Evolutionary conservation across 2,113 vertebrate species (phyloP), one percentile per base, ranked within the genome.

Genomic region (Heterotis niloticus): DNA sequence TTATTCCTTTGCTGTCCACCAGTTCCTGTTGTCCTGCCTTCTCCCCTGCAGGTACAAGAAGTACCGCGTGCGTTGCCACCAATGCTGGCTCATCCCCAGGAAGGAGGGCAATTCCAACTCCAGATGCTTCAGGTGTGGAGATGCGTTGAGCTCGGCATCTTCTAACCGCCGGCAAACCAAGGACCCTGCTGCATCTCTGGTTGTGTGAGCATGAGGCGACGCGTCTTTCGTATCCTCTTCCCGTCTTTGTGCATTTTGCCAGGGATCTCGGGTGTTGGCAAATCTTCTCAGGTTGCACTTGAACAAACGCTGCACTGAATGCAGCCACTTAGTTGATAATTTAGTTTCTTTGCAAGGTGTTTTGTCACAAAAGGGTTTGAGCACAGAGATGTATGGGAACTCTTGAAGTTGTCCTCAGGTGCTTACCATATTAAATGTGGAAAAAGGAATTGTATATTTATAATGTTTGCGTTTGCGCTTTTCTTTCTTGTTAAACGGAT

Each of bases 41-140:
- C 5, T 34, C 16, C 24, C 67, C 76, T 77, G 0, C 87, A 96
- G 96, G 91, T 97, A 96, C 84, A 97, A 96, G 89, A 97, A 96
- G 82, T 96, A 97, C 34, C 90, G 93, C 29, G 90, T 94, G 72
- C 93, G 93, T 4, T 97, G 96, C 79, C 88, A 88, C 62, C 88
- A 86, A 70, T 97, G 96, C 82, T 97, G 96, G 95, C 90, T 94
- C 79, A 95, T 97, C 70, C 96, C 95, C 0, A 91, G 91, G 86
- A 96, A 96, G 83, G 94, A 91, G 18, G 89, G 93, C 17, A 95
- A 94, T 81, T 90, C 90, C 13, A 92, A 82, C 85, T 91, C 87
- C 0, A 72, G 83, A 60, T 96, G 95, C 86, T 87, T 88, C 77
- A 92, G 91, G 80, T 96, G 96, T 64, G 95, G 95, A 69, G 84